These are phyloP conservation scores for Polyergus mexicanus DNA, from an alignment of 1,140 invertebrate genomes.

Conservation along the genomic window DNA sequence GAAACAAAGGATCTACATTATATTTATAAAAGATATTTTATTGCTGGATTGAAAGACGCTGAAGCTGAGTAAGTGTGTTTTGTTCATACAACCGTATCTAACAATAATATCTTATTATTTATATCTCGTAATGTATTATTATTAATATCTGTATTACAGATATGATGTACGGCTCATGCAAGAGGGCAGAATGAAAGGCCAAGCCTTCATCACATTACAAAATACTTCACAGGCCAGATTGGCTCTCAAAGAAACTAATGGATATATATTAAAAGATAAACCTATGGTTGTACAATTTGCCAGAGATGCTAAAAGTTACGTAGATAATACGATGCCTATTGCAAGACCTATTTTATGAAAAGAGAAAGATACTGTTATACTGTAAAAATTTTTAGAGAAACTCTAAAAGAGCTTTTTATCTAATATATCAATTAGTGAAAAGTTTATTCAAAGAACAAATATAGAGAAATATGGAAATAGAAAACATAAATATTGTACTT, in stretches of 20 bases:
- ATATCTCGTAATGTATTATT: constrained; percentile 37
- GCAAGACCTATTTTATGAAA: neutral
- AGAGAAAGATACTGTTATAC: neutral
- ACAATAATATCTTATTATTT: constrained; percentile 45
- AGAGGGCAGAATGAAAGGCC: constrained; percentile 98
- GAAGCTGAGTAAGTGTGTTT: constrained; percentile 86
- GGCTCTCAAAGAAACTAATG: constrained; percentile 95
- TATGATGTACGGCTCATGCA: constrained; percentile 97
- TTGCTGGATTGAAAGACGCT: constrained; percentile 85
- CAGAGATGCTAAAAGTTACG: constrained; percentile 85
- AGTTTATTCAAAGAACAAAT: neutral
- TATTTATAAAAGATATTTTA: constrained; percentile 92
- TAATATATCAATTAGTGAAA: too few relatives aligned
- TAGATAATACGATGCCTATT: neutral
- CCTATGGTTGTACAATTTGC: constrained; percentile 97
- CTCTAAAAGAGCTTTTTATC: neutral
- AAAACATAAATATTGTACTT: neutral
- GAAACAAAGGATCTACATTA: constrained; percentile 91
- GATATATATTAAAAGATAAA: constrained; percentile 94
- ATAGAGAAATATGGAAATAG: neutral
- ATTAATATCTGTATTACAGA: constrained; percentile 68
- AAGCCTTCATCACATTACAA: constrained; percentile 96
- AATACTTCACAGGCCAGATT: constrained; percentile 90
- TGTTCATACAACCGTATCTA: constrained; percentile 8
- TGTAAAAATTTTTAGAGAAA: neutral